A percentile compares a stretch with the other conserved stretches of the same genome.
Evolutionary conservation across 2,888 invertebrate species (phyloP).

Genomic region (Xestoiulus laeticollis): DNA sequence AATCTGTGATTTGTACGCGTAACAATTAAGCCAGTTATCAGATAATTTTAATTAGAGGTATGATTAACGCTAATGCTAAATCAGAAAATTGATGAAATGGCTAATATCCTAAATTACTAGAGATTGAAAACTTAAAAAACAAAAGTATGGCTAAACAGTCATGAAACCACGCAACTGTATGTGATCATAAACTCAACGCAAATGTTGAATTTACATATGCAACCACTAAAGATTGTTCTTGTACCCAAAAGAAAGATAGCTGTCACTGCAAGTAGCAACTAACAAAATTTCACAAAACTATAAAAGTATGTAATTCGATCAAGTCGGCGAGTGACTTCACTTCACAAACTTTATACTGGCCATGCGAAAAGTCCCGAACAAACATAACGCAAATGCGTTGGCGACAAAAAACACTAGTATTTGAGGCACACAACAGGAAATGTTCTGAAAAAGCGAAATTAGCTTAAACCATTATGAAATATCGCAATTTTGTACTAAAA

Average conservation of each 20-base stretch:
- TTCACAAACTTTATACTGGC: no score
- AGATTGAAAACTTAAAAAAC: no score
- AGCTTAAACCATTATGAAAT: not conserved
- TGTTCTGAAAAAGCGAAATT: not conserved
- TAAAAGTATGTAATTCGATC: no score
- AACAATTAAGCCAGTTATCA: not conserved
- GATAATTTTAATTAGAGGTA: no score
- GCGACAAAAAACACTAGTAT: not conserved
- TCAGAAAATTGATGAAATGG: no score
- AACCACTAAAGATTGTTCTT: not conserved
- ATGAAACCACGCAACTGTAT: no score
- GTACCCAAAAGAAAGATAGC: not conserved
- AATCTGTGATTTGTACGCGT: not conserved
- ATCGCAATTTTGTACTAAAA: not conserved
- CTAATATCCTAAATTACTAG: no score
- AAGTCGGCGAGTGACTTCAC: no score
- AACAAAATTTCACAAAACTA: no score
- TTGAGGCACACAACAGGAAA: not conserved
- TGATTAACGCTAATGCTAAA: no score
- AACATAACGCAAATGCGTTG: not conserved
- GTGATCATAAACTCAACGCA: no score
- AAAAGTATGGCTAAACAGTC: no score
- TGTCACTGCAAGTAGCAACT: not conserved
- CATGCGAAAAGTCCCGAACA: not conserved
- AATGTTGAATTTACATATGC: not conserved